Base-by-base conservation (phyloP, 2,797 vertebrate species). In the Schizopygopsis pylzovi region DNA sequence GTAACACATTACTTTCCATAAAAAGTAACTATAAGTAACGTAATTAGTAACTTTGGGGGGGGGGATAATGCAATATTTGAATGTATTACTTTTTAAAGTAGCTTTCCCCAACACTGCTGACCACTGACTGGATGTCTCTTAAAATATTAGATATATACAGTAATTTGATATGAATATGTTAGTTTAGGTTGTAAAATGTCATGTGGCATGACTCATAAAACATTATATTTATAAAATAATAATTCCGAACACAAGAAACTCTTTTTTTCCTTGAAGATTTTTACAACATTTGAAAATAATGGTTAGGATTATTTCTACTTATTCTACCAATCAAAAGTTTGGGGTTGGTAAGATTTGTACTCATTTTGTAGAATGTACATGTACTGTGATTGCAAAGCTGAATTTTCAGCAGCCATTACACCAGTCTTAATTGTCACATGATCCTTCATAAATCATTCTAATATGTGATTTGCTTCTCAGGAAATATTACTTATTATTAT, bases 401-500 rank as follows among this genome's bases (percentile, higher is more conserved):
- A 28, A 6, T 18, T 73, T 73, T 73, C 8, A 49, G 25, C n/a
- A 28, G 39, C 10, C 7, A 73, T 18, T 28, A 28, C 43, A 49
- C 45, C 16, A 47, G 25, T 52, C 47, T 33, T 52, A 0, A 37
- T 16, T 54, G 47, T 76, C 49, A 54, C 10, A 54, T 37, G 11
- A 76, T 76, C 47, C 4, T 76, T 54, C 47, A 76, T 5, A 54
- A 77, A 8, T 56, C 3, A 56, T 22, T n/a, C 12, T 39, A 39
- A 39, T 39, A n/a, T 39, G 33, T n/a, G 28, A 33, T 33, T 33
- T 65, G 28, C 2, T 18, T 15, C 28, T 67, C 28, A 3, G 3
- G 28, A 39, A 75, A 75, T 28, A 77, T 77, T 65, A 67, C 28
- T 33, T 75, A 18, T 39, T 37, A 3, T 39, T 77, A 77, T 77